Conservation (phyloP, 2,113 vertebrate genomes). For the Chaetops frenatus region DNA sequence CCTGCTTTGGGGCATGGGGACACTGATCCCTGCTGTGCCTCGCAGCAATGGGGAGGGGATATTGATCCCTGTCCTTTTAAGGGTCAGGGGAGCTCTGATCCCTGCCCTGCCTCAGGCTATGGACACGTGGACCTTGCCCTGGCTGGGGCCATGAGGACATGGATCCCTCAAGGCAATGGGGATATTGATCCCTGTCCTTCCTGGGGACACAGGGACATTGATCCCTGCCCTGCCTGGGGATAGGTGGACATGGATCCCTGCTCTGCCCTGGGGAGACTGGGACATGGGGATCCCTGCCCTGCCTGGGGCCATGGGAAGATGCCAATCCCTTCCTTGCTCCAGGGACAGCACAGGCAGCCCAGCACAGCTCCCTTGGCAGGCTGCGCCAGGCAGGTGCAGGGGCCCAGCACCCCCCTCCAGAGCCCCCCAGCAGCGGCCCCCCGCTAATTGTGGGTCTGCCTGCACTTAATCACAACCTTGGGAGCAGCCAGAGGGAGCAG, state of each 20-base stretch:
- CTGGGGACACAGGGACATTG: too few species aligned
- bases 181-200: too few species aligned
- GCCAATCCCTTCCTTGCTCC: background rate
- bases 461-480: constrained; percentile 5
- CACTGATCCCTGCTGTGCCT: background rate
- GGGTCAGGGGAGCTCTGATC: too few species aligned
- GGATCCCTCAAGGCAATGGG: background rate
- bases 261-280: accelerated
- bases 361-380: background rate
- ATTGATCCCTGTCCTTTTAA: background rate
- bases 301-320: background rate
- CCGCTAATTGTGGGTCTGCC: background rate
- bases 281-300: background rate
- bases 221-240: background rate
- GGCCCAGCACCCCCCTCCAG: background rate
- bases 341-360: background rate
- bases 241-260: background rate
- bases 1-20: background rate
- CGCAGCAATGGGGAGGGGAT: too few species aligned
- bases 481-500: background rate
- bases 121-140: background rate
- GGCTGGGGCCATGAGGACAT: too few species aligned
- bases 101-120: background rate
- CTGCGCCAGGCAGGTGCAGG: background rate
- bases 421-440: background rate